A percentile compares a stretch with the other conserved stretches of the same genome.
These are phyloP conservation scores for Sitta carolinensis DNA, from an alignment of 2,797 vertebrate species.

Conservation along the genomic window DNA sequence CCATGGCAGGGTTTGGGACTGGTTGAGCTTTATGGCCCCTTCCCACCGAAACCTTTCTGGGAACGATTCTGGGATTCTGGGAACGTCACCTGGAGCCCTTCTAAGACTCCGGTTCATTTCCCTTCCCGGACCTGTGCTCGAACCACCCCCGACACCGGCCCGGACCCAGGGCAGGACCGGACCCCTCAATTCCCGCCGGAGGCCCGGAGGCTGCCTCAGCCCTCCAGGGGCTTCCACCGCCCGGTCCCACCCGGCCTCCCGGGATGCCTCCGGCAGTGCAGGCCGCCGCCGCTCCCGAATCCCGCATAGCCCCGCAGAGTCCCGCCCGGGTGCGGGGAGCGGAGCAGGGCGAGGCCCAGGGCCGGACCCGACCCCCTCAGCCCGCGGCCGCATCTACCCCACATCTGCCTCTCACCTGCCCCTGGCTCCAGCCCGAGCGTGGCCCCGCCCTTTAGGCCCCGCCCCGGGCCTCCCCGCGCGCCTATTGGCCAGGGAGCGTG, in stretches of 20 bases:
- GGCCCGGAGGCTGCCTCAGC: background rate
- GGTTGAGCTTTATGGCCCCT: background rate
- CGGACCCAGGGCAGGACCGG: background rate
- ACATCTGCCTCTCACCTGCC: background rate
- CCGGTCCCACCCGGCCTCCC: background rate
- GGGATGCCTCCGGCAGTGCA: background rate
- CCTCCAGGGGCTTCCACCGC: background rate
- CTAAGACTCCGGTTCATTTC: background rate
- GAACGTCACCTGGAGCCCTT: background rate
- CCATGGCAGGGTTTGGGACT: background rate
- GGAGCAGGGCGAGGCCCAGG: background rate
- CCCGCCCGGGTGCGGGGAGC: background rate
- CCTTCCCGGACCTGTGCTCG: background rate
- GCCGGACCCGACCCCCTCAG: no score
- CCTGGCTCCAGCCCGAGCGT: background rate
- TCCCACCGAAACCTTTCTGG: background rate
- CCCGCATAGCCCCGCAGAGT: background rate
- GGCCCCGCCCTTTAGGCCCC: background rate
- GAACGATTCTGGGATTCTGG: background rate
- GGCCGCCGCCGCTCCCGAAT: background rate
- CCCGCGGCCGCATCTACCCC: no score
- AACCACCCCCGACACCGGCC: background rate
- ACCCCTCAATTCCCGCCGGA: background rate
- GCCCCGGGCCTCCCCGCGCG: background rate
- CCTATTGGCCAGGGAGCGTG: background rate